A percentile compares a stretch with the other conserved stretches of the same genome.
Evolutionary conservation across 2,797 vertebrate species (phyloP).

Genomic region (Protonibea diacanthus): DNA sequence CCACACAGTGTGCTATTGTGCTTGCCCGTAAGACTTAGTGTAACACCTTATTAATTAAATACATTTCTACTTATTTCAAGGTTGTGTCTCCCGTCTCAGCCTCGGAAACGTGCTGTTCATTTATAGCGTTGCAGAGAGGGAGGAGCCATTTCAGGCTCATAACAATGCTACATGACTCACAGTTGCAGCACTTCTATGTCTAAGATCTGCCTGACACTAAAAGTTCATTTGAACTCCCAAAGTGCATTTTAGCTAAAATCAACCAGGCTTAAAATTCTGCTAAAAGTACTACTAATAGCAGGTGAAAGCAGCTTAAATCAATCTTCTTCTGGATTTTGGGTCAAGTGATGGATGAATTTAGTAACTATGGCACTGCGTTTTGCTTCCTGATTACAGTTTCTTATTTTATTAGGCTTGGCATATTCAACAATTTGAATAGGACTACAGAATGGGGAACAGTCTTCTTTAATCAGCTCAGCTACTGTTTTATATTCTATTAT

Average conservation of each 20-base stretch:
- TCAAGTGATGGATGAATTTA: neutral
- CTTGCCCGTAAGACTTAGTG: constrained; percentile 5
- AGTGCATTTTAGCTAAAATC: neutral
- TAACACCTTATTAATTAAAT: constrained; percentile 33
- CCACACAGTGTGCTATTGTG: constrained; percentile 25
- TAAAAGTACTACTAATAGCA: neutral
- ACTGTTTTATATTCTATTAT: neutral
- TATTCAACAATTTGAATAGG: neutral
- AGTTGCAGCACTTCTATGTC: neutral
- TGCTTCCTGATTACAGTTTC: too few relatives aligned
- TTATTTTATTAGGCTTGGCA: too few relatives aligned
- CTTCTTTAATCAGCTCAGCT: neutral
- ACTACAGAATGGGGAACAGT: neutral
- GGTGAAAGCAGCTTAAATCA: neutral
- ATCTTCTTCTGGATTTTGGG: neutral
- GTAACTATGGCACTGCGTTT: neutral
- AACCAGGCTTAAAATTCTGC: neutral
- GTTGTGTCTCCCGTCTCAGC: too few relatives aligned
- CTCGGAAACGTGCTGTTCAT: too few relatives aligned
- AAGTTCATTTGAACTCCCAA: neutral
- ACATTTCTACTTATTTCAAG: neutral
- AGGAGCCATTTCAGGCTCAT: neutral
- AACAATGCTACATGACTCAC: neutral
- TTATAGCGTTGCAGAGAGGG: neutral
- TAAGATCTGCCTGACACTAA: neutral